Evolutionary conservation across 2,888 invertebrate genomes (phyloP).

Genomic region (Pterostichus madidus): DNA sequence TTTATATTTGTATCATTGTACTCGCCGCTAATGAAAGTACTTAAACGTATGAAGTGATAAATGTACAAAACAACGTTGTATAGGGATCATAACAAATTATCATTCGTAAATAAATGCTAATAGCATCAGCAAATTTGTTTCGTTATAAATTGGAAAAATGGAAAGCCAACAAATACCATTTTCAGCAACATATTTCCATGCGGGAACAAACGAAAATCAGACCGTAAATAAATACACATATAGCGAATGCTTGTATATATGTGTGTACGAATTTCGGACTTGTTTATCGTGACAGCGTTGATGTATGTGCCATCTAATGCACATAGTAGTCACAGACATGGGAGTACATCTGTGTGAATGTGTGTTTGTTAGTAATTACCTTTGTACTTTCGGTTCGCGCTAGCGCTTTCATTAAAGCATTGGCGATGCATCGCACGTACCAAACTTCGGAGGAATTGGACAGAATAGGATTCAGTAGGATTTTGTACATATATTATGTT

Average conservation of each 20-base stretch:
- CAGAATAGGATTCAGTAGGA: conserved; percentile 31
- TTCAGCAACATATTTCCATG: conserved; percentile 5
- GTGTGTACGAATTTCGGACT: conserved; percentile 28
- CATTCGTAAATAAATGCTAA: background rate
- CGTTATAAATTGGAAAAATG: conserved; percentile 3
- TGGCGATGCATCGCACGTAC: conserved; percentile 56
- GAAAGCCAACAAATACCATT: conserved; percentile 12
- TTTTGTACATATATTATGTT: background rate
- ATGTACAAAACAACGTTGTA: too few species aligned
- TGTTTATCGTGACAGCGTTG: conserved; percentile 52
- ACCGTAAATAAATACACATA: conserved; percentile 39
- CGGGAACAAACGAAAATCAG: conserved; percentile 42
- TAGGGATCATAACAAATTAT: background rate
- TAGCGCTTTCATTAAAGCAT: conserved; percentile 61
- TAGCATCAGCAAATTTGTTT: conserved; percentile 15
- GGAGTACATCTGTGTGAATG: conserved; percentile 33
- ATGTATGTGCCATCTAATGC: conserved; percentile 46
- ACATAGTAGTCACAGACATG: conserved; percentile 10
- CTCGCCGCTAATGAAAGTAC: too few species aligned
- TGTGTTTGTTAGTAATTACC: conserved; percentile 62
- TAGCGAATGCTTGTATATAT: background rate
- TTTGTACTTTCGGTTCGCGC: conserved; percentile 58
- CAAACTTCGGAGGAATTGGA: conserved; percentile 22
- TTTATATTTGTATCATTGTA: too few species aligned
- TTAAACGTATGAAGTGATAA: too few species aligned